Evolutionary conservation across 2,113 vertebrate genomes (phyloP).

Genomic region (Pseudois nayaur): DNA sequence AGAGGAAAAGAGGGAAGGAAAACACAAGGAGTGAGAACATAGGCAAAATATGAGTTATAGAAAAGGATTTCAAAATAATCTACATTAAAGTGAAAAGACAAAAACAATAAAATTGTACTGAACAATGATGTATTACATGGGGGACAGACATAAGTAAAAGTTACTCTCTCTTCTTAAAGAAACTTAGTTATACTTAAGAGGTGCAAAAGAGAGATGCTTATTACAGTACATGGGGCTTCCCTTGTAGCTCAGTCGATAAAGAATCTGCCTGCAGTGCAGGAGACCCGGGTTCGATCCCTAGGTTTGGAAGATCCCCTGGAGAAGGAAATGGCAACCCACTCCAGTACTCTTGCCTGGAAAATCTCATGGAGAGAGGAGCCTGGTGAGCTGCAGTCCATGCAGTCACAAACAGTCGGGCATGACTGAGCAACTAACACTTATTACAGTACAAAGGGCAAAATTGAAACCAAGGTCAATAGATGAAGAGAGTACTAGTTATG

Average conservation of each 20-base stretch:
- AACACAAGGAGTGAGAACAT: neutral
- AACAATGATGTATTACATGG: neutral
- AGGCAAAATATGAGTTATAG: neutral
- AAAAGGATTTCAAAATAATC: neutral
- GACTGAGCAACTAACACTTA: neutral
- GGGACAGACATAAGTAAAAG: neutral
- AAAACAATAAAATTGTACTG: neutral
- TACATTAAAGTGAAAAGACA: neutral
- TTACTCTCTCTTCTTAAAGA: neutral
- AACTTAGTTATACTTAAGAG: neutral
- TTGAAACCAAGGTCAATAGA: neutral
- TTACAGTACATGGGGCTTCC: neutral
- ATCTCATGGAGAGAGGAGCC: neutral
- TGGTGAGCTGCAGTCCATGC: neutral
- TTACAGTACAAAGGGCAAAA: neutral
- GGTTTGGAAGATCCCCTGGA: neutral
- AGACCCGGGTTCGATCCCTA: rapidly evolving
- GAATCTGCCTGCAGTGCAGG: neutral
- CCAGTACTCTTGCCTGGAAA: neutral
- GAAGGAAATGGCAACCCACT: neutral
- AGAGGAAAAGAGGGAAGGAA: neutral
- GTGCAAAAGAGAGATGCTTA: neutral
- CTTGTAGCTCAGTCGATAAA: neutral
- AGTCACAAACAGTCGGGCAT: rapidly evolving
- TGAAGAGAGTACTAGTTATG: neutral